Percentiles rank a stretch among this genome's conserved stretches.
Evolutionary conservation across 2,888 invertebrate species (phyloP).

Genomic region (Ctenicera cuprea): DNA sequence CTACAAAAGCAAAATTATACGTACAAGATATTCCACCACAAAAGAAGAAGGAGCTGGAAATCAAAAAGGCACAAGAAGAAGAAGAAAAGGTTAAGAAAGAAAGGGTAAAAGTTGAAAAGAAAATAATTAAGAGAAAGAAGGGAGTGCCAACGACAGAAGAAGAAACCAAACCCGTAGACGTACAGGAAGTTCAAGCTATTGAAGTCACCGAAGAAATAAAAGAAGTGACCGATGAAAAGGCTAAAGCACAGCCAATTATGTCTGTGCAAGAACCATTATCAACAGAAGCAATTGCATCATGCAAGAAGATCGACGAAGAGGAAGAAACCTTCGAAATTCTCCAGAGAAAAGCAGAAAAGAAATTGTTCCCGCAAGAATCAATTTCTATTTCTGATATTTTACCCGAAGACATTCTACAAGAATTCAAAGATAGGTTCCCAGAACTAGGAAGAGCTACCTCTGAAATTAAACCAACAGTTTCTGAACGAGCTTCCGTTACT

Average conservation of each 20-base stretch:
- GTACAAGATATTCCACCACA: slow-evolving; percentile 76
- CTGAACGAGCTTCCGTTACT: slow-evolving; percentile 70
- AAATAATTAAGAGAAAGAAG: slow-evolving; percentile 59
- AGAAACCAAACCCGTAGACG: slow-evolving; percentile 73
- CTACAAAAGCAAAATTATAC: slow-evolving; percentile 86
- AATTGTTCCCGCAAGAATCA: slow-evolving; percentile 76
- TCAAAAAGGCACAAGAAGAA: slow-evolving; percentile 72
- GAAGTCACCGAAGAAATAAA: slow-evolving; percentile 77
- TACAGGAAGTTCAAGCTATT: slow-evolving; percentile 74
- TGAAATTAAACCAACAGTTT: slow-evolving; percentile 65
- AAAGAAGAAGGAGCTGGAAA: slow-evolving; percentile 70
- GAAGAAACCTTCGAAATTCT: slow-evolving; percentile 68
- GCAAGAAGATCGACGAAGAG: slow-evolving; percentile 79
- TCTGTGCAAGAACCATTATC: slow-evolving; percentile 77
- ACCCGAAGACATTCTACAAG: slow-evolving; percentile 75
- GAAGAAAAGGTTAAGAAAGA: slow-evolving; percentile 74
- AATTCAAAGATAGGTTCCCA: slow-evolving; percentile 70
- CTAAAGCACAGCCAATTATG: slow-evolving; percentile 75
- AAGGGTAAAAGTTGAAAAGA: slow-evolving; percentile 71
- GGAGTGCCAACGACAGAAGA: slow-evolving; percentile 68
- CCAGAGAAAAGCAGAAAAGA: slow-evolving; percentile 69
- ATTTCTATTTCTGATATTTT: slow-evolving; percentile 76
- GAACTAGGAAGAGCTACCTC: slow-evolving; percentile 63
- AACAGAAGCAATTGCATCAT: slow-evolving; percentile 78
- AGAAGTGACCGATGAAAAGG: slow-evolving; percentile 69